Evolutionary conservation across 2,797 vertebrate species (phyloP).

Genomic region (Peromyscus attwateri): DNA sequence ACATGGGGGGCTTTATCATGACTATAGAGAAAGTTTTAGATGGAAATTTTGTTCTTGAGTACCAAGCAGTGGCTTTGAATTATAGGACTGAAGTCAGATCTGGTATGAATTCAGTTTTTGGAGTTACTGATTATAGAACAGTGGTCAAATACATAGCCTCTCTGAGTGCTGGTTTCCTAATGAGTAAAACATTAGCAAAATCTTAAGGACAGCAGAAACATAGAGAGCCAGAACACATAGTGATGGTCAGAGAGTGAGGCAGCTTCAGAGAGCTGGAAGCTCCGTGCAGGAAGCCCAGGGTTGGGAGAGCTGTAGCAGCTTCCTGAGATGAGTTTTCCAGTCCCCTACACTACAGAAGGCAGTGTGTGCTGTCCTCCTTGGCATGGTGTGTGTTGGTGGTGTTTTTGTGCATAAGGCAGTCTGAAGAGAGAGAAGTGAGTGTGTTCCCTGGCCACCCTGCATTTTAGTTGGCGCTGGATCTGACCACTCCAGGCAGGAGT

Average conservation of each 20-base stretch:
- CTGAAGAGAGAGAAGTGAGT: neutral
- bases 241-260: neutral
- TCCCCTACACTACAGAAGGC: neutral
- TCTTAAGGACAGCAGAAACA: slow-evolving; percentile 17
- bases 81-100: neutral
- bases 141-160: neutral
- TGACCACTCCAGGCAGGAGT: neutral
- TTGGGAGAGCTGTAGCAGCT: neutral
- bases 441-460: neutral
- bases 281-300: neutral
- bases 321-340: neutral
- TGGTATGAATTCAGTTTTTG: neutral
- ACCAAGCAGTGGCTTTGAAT: neutral
- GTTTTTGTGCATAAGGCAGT: neutral
- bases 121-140: neutral
- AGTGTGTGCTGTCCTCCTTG: neutral
- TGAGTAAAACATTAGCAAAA: neutral
- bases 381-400: neutral
- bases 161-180: neutral
- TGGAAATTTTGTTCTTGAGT: slow-evolving; percentile 13
- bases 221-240: neutral
- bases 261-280: neutral
- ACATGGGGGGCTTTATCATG: slow-evolving; percentile 27
- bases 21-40: neutral
- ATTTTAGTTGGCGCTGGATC: neutral